phyloP scores from a whole-genome alignment of 2,113 vertebrate species.

The Laticauda laticaudata region DNA sequence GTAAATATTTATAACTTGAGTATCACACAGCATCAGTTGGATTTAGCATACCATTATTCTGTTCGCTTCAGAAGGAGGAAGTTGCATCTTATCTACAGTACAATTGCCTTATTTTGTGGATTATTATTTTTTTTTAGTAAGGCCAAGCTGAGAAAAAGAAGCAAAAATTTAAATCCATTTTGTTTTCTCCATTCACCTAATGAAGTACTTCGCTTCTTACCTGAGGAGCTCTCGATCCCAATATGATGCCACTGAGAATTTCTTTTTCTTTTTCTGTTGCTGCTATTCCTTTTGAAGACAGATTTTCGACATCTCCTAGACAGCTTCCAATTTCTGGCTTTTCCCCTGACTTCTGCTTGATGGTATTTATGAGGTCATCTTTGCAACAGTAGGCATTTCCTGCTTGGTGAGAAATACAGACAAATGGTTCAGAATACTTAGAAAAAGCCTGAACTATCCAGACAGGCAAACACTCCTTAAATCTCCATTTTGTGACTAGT shows the following conservation, averaged over 20 bases:
- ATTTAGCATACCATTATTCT: neutral
- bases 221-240: neutral
- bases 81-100: conserved; percentile 30
- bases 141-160: accelerated
- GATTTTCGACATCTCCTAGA: neutral
- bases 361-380: neutral
- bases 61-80: accelerated
- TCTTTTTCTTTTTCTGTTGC: neutral
- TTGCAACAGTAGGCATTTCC: conserved; percentile 40
- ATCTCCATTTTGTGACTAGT: neutral
- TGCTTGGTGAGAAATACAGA: neutral
- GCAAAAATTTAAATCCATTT: accelerated
- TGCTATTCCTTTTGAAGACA: too few species aligned
- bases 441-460: neutral
- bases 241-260: neutral
- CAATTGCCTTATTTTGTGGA: neutral
- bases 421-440: neutral
- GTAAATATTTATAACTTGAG: neutral
- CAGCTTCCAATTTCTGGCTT: accelerated
- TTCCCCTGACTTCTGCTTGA: accelerated
- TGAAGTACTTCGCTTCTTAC: neutral
- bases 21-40: neutral
- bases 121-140: neutral
- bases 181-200: neutral
- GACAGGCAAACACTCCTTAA: neutral